Evolutionary conservation across 2,888 invertebrate genomes (phyloP), one percentile per base, ranked within the genome.

Genomic region (Ischnus inquisitorius): DNA sequence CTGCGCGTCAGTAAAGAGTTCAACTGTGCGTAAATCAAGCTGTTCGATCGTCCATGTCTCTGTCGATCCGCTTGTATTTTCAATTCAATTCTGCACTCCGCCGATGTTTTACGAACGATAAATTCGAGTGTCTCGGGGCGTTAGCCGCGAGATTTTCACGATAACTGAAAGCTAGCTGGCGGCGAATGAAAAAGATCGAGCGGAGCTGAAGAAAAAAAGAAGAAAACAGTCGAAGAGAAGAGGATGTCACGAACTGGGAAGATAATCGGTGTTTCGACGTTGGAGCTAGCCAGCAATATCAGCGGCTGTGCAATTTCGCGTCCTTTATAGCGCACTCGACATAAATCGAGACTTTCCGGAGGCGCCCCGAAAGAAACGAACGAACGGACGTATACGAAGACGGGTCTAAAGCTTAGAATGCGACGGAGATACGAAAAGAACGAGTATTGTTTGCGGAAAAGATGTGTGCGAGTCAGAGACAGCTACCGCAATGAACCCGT

Each of bases 221-320:
- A 22, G n/a, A n/a, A n/a, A n/a, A n/a, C n/a, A n/a, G n/a, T n/a
- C 8, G 51, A 64, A 62, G 46, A 62, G 16, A 34, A 34, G 19
- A 19, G 62, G 51, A 75, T 39, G 22, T 8, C 48, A 39, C 54
- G 46, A 81, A 76, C 46, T 64, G 54, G 39, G 14, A 82, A 82
- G 78, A 79, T 74, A 82, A 82, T 82, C 82, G 79, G 48, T 41
- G 82, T 78, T 71, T 62, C 68, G 72, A 74, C 68, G 68, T 22
- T 67, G 16, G 19, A 22, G 19, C 46, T 67, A 22, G 25, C 43
- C 68, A 74, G 34, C 68, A 64, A 74, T 69, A 82, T 46, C 74
- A 16, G 78, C 25, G 72, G 67, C 78, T 64, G 78, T 75, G 74
- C 78, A 82, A 79, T 79, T 79, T 69, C 74, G 76, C 64, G 14